Conservation (phyloP, 2,113 vertebrate species). For the Anoplopoma fimbria region DNA sequence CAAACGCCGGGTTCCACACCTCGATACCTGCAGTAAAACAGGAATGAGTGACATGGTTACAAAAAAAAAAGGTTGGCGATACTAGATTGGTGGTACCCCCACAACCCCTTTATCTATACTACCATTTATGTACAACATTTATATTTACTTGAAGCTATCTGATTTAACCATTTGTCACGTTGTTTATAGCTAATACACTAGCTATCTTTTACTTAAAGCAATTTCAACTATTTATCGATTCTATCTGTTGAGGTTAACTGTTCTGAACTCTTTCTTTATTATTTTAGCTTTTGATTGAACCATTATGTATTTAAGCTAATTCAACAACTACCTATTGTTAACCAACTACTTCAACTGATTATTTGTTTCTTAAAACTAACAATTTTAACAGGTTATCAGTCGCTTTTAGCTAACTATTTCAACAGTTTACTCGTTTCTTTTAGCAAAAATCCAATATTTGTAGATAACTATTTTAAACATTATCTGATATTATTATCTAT, state of each 20-base stretch:
- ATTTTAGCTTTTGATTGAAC: background rate
- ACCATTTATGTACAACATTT: background rate
- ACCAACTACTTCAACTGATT: background rate
- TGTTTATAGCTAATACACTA: background rate
- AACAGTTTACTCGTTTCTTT: background rate
- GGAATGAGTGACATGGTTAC: background rate
- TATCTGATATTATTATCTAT: no score
- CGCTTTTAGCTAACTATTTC: background rate
- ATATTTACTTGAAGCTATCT: background rate
- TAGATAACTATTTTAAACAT: no score
- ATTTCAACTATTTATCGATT: background rate
- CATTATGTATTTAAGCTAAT: background rate
- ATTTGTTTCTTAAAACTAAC: background rate
- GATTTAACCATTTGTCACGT: background rate
- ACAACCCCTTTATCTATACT: background rate
- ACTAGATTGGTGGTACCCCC: background rate
- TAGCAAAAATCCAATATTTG: no score
- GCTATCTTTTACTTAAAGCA: background rate
- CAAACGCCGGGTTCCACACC: slow-evolving; percentile 95
- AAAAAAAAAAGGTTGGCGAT: background rate
- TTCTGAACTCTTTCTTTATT: no score
- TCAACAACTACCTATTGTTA: background rate
- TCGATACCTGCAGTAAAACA: slow-evolving; percentile 82
- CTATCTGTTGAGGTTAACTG: no score
- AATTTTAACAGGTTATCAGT: background rate